These are phyloP conservation scores for Lepidurus arcticus DNA, from an alignment of 1,140 invertebrate species.

Conservation along the genomic window DNA sequence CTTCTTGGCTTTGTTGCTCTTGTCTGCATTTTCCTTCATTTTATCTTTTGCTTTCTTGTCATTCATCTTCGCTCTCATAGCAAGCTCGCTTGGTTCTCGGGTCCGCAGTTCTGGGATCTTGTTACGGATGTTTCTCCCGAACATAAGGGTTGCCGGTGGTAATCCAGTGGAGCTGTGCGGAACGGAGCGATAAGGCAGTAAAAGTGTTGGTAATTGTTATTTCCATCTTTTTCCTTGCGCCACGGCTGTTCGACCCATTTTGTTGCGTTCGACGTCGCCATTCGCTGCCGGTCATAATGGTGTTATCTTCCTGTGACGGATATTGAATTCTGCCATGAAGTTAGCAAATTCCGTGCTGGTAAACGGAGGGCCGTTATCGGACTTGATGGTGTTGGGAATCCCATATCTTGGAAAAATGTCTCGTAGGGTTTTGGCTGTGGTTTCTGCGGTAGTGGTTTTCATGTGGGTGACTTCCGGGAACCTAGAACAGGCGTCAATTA, in stretches of 20 bases:
- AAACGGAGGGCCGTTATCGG: slow-evolving; percentile 40
- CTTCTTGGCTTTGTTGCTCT: not conserved
- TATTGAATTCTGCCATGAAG: not conserved
- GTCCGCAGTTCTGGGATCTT: not conserved
- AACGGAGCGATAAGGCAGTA: not conserved
- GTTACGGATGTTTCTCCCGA: not conserved
- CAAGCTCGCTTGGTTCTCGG: not conserved
- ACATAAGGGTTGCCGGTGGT: not conserved
- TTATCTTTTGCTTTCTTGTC: not conserved
- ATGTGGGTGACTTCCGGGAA: slow-evolving; percentile 29
- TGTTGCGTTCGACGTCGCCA: slow-evolving; percentile 25
- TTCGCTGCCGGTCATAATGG: slow-evolving; percentile 27
- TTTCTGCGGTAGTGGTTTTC: slow-evolving; percentile 9
- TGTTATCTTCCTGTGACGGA: not conserved
- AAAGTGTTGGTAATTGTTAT: not conserved
- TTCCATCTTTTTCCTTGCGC: not conserved
- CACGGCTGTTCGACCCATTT: not conserved
- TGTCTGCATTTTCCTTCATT: not conserved
- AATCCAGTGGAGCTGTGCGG: not conserved
- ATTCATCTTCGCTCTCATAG: not conserved
- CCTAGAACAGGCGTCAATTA: slow-evolving; percentile 29
- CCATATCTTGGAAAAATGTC: slow-evolving; percentile 36
- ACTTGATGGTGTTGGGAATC: slow-evolving; percentile 36
- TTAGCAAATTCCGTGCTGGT: slow-evolving; percentile 37
- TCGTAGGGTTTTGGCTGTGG: slow-evolving; percentile 28